These are phyloP conservation scores for Hirundo rustica DNA, from an alignment of 2,797 vertebrate species.

Conservation along the genomic window DNA sequence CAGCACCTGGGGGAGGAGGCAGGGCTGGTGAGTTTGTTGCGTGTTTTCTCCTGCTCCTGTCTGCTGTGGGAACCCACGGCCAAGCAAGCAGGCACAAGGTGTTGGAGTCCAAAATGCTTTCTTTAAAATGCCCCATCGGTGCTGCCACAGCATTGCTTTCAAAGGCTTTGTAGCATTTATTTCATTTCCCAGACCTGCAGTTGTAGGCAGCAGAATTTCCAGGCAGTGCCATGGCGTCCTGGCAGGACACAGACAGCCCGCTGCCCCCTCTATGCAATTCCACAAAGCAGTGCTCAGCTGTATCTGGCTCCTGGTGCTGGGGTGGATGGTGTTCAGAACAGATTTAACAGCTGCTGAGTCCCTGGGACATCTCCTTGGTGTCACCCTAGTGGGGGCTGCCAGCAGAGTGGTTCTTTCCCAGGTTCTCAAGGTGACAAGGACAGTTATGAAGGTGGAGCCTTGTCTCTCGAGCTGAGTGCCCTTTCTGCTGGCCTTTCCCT, in stretches of 20 bases:
- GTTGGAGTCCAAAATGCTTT: neutral
- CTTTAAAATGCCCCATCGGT: rapidly evolving
- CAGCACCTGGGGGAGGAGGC: neutral
- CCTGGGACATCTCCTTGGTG: neutral
- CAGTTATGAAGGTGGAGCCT: neutral
- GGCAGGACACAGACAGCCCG: neutral
- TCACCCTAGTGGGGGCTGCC: rapidly evolving
- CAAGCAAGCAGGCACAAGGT: neutral
- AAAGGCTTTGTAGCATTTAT: constrained; percentile 9
- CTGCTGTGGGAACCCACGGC: neutral
- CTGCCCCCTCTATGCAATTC: constrained; percentile 41
- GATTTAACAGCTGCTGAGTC: neutral
- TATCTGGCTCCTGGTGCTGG: rapidly evolving
- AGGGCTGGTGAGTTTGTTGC: neutral
- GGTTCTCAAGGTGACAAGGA: neutral
- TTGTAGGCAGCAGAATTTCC: neutral
- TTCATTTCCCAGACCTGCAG: neutral
- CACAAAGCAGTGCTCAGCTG: neutral
- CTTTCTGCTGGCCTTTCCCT: neutral
- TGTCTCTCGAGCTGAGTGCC: neutral
- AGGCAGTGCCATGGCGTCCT: neutral
- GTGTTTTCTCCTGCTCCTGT: neutral
- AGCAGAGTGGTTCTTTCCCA: neutral
- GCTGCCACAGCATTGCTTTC: neutral
- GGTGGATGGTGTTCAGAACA: neutral